Conservation (phyloP, 1,140 invertebrate genomes). For the Pteromalus puparum region DNA sequence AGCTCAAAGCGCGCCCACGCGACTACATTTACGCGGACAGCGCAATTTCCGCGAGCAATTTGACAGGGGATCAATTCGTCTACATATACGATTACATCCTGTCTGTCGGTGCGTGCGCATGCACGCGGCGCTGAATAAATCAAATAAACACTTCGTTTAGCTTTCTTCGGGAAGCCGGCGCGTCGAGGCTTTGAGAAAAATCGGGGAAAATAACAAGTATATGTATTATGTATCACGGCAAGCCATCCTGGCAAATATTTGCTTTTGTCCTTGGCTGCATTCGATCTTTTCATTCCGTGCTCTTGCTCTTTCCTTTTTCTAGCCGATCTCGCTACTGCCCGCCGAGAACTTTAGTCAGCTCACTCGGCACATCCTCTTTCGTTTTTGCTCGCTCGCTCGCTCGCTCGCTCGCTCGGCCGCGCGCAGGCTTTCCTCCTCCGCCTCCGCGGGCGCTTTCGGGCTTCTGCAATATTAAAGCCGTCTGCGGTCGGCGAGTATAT, state of each 20-base stretch:
- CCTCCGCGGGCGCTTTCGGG: not conserved
- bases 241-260: not conserved
- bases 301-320: not conserved
- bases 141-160: not conserved
- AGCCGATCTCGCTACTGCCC: too few species aligned
- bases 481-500: slow-evolving; percentile 30
- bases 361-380: not conserved
- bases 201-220: not conserved
- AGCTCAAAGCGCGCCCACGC: not conserved
- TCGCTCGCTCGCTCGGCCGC: not conserved
- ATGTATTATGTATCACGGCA: not conserved
- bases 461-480: slow-evolving; percentile 34
- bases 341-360: not conserved
- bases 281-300: not conserved
- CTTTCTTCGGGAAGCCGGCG: not conserved
- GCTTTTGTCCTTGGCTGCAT: slow-evolving; percentile 2
- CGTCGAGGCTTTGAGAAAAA: not conserved
- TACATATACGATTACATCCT: not conserved
- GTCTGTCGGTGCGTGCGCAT: not conserved
- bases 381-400: not conserved
- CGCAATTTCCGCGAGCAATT: not conserved
- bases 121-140: not conserved
- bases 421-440: not conserved
- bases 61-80: not conserved
- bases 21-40: not conserved